Percentiles rank a stretch among this genome's conserved stretches.
Conservation (phyloP, 1,140 invertebrate species). For the Adoxophyes honmai region DNA sequence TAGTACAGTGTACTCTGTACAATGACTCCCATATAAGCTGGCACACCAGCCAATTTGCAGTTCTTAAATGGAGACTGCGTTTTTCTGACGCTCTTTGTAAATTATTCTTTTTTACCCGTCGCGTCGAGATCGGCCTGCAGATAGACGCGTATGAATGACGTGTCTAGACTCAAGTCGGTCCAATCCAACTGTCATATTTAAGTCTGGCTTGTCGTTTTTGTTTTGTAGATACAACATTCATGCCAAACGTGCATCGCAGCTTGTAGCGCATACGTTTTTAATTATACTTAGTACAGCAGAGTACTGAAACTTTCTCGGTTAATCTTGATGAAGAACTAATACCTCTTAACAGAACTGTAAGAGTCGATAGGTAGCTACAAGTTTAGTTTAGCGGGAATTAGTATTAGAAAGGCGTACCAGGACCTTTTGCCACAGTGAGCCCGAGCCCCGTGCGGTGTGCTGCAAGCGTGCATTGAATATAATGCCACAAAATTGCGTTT, state of each 20-base stretch:
- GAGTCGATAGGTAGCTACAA: too few relatives aligned
- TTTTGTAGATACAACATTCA: too few relatives aligned
- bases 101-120: conserved; percentile 34
- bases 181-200: conserved; percentile 11
- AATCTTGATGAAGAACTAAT: too few relatives aligned
- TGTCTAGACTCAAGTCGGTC: conserved; percentile 34
- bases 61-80: conserved; percentile 29
- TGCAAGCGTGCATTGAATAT: conserved; percentile 37
- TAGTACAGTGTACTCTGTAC: too few relatives aligned
- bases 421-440: neutral
- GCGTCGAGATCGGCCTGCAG: conserved; percentile 46
- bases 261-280: neutral
- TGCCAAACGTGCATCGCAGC: neutral
- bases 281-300: neutral
- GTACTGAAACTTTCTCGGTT: too few relatives aligned
- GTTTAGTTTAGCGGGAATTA: neutral
- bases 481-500: conserved; percentile 23
- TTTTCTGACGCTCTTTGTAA: conserved; percentile 27
- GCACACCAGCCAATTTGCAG: conserved; percentile 17
- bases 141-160: conserved; percentile 44
- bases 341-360: too few relatives aligned
- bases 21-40: too few relatives aligned
- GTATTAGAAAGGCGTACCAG: neutral
- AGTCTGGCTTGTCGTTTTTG: conserved; percentile 5
- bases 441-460: conserved; percentile 30